Conservation (phyloP, 2,113 vertebrate species). For the Malurus alboscapulatus region DNA sequence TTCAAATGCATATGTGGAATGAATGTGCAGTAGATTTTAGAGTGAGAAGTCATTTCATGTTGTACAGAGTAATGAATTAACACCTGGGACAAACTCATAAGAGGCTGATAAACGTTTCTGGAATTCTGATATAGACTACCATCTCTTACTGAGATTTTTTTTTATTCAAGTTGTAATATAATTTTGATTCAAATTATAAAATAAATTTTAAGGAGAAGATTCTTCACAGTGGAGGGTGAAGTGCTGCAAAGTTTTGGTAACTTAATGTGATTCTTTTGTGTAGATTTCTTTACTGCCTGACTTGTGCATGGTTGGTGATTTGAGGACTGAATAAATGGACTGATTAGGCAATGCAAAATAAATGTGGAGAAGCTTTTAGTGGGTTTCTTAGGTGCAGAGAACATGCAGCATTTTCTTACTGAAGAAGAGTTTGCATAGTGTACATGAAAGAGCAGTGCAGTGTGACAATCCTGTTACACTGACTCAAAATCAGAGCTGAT, state of each 20-base stretch:
- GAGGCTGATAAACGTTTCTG: background rate
- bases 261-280: background rate
- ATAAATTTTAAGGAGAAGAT: background rate
- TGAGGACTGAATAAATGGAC: background rate
- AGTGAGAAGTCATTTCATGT: background rate
- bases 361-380: background rate
- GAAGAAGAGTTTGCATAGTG: background rate
- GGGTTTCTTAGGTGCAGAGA: background rate
- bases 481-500: slow-evolving; percentile 23
- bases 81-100: background rate
- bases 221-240: background rate
- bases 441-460: background rate
- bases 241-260: background rate
- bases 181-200: background rate
- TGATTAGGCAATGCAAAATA: background rate
- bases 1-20: background rate
- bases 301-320: background rate
- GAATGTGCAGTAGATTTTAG: background rate
- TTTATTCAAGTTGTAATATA: background rate
- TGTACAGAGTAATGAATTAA: background rate
- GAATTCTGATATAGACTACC: background rate
- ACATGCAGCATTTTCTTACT: background rate
- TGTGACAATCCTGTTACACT: slow-evolving; percentile 26
- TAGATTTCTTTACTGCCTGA: background rate
- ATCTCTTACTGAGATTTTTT: background rate